Base-by-base conservation (phyloP, 2,888 invertebrate genomes). In the Andrena bicolor region DNA sequence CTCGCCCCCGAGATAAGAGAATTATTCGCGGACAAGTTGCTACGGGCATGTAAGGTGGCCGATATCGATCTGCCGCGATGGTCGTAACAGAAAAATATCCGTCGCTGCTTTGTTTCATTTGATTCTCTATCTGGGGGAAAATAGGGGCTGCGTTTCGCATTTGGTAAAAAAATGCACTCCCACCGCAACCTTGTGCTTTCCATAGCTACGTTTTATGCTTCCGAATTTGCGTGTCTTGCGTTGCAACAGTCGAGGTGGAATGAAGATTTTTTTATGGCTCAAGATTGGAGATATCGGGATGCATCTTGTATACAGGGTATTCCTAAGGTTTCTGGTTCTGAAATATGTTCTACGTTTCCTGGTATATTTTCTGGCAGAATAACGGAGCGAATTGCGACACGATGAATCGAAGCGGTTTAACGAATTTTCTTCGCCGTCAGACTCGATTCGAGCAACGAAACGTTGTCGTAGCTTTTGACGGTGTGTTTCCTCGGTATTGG, bases 21-120 rank as follows among this genome's bases (percentile, higher is more conserved):
- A 83, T 83, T 83, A 82, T 77, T 82, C 78, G 77, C 64, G 82
- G 82, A 78, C 82, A 82, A 78, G 78, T 76, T 78, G 76, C 71
- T 77, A 81, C 72, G 82, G 73, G 65, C 77, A 58, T 82, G 82
- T 78, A 78, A 71, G 32, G 68, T 53, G 61, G 65, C 76, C 56
- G 83, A 83, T 83, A 83, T 68, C 71, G 66, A 83, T 83, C 82
- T 77, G 61, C 71, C 56, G 56, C 26, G 74, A 35, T 20, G 66
- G 56, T 70, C 65, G 74, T 58, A 20, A 72, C 68, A 64, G 76
- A 80, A 80, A 74, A 75, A 80, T 70, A 80, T 75, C 66, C 80
- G 66, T 60, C 60, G 58, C 41, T 48, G 58, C 23, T 28, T 60
- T 35, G 32, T 28, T 66, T 56, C 66, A 71, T 66, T 71, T 71